These are phyloP conservation scores for Scaptomyza flava DNA, from an alignment of 2,888 invertebrate species.

Conservation along the genomic window DNA sequence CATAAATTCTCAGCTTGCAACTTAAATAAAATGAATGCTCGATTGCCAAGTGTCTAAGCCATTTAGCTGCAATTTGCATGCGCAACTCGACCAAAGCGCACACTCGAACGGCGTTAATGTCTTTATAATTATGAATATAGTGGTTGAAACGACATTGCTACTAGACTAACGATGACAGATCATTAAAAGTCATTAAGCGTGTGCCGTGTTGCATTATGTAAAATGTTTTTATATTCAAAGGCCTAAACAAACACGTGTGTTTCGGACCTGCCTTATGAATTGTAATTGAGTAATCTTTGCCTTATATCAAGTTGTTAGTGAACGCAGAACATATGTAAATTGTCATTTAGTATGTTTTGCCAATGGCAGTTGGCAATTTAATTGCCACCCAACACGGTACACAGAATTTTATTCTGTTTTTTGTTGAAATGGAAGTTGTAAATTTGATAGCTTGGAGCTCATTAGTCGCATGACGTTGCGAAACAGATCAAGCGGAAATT, in stretches of 20 bases:
- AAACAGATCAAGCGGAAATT: slow-evolving; percentile 36
- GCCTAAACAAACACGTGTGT: too few relatives aligned
- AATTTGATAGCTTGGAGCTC: slow-evolving; percentile 19
- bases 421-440: slow-evolving; percentile 28
- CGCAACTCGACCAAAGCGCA: slow-evolving; percentile 8
- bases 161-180: slow-evolving; percentile 23
- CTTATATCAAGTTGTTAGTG: slow-evolving; percentile 20
- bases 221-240: background rate
- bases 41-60: slow-evolving; percentile 20
- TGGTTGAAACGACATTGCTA: slow-evolving; percentile 40
- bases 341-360: slow-evolving; percentile 46
- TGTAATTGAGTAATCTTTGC: slow-evolving; percentile 43
- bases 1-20: background rate
- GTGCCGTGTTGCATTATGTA: slow-evolving; percentile 17
- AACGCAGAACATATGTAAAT: slow-evolving; percentile 29
- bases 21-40: background rate
- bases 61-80: slow-evolving; percentile 24
- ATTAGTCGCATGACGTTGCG: slow-evolving; percentile 40
- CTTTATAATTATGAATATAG: slow-evolving; percentile 62
- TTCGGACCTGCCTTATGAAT: slow-evolving; percentile 25
- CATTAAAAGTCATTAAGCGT: slow-evolving; percentile 51
- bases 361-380: slow-evolving; percentile 23
- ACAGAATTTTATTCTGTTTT: slow-evolving; percentile 15
- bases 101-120: slow-evolving; percentile 56
- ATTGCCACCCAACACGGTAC: slow-evolving; percentile 22